Base-by-base conservation (phyloP, 2,797 vertebrate species). In the Petrocephalus sullivani region DNA sequence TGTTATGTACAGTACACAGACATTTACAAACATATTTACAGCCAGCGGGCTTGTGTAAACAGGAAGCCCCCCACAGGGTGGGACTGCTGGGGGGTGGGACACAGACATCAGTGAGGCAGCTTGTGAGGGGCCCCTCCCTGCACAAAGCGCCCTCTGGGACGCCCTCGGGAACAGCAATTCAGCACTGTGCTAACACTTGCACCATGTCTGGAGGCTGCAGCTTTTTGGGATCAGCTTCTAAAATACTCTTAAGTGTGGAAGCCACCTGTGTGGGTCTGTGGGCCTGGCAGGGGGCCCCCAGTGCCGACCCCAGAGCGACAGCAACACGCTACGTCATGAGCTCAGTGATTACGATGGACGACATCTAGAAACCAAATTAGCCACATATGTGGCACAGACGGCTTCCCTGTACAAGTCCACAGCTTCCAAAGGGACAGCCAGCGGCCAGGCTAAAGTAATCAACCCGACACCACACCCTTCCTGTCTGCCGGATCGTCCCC, bases 21-120 rank as follows among this genome's bases (percentile, higher is more conserved):
- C 71, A 78, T 64, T 88, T 88, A 92, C 89, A 92, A 89, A 91
- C 88, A 91, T 94, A 95, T 95, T 94, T 96, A 95, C 95, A 95
- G 90, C 81, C 82, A 90, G 89, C 87, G 91, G 93, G 90, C 90
- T 91, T 89, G 91, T 94, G 94, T 95, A 95, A 95, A 95, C 93
- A 93, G 90, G 89, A 90, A 58, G 54, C 67, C 58, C 81, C 89
- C 87, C 88, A 86, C 88, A 41, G 87, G 87, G 87, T 85, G 90
- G 87, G 67, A 92, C 89, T 86, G 91, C 88, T 92, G 75, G 87
- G 91, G 81, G 91, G 89, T 90, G 89, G 82, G 67, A 87, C 53
- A 78, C 86, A 89, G 33, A 93, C 88, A 87, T 88, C 89, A 90
- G 90, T 91, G 89, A 86, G 33, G 57, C 57, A 51, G 21, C 21